Evolutionary conservation across 2,888 invertebrate genomes (phyloP), one percentile per base, ranked within the genome.

Genomic region (Hypomecis atomaria): DNA sequence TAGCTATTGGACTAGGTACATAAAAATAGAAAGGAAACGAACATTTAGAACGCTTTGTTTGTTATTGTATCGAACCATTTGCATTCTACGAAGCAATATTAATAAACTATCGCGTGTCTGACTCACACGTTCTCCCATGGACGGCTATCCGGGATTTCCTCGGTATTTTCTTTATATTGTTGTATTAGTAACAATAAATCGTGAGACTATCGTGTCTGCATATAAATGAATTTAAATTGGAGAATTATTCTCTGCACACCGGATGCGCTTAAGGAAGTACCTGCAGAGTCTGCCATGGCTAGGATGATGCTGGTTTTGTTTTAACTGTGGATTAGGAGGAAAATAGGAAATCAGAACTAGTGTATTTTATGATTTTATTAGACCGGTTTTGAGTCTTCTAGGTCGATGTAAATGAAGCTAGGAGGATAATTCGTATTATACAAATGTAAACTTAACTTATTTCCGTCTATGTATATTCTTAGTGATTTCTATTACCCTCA

Each of bases 121-220:
- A 67, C 43, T 67, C 69, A 70, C 49, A 37, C 47, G 62, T 52
- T 58, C 53, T 54, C 59, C 57, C 53, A 48, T 40, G 62, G 52
- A 47, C 37, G 52, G 60, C 57, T 60, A 55, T 59, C 61, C 62
- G 67, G 71, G 71, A 63, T 66, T 67, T 67, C 66, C 70, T 66
- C 49, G 55, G 56, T 49, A 47, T 66, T 43, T 63, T 42, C 43
- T 57, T 36, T 9, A 58, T 57, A 59, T 60, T 65, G 57, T 57
- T 53, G 60, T 40, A 48, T 57, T 52, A 47, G 47, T 47, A 57
- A 59, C 23, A 59, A 60, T 55, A 65, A 55, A 54, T 58, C 58
- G 42, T 11, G n/a, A 37, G 52, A 37, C 58, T 13, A 55, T 47
- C 45, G 42, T 59, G 62, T 57, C 66, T 58, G 67, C 60, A 60